Conservation (phyloP, 2,797 vertebrate species). For the Halcyon smyrnensis region DNA sequence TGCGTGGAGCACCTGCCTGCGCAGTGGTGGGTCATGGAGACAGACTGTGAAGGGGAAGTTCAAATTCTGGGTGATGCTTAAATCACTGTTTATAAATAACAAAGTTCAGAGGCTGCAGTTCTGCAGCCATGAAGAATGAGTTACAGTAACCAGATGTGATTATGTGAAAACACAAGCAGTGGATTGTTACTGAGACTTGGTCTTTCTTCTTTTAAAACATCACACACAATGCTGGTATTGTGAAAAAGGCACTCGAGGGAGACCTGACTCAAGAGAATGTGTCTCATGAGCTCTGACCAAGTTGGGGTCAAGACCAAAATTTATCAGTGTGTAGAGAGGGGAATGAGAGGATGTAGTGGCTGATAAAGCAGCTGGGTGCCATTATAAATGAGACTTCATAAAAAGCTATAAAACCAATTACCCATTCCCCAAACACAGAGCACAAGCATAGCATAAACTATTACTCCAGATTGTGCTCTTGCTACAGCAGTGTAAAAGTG, state of each 20-base stretch:
- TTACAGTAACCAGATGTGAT: not conserved
- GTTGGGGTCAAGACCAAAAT: not conserved
- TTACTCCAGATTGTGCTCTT: not conserved
- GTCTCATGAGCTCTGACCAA: not conserved
- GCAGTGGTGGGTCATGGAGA: not conserved
- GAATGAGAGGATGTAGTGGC: not conserved
- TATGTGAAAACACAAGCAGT: not conserved
- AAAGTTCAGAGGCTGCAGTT: not conserved
- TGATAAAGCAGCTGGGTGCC: not conserved
- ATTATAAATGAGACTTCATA: not conserved
- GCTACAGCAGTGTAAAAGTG: not conserved
- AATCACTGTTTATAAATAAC: not conserved
- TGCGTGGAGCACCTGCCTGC: not conserved
- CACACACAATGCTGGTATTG: not conserved
- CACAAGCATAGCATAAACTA: not conserved
- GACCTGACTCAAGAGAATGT: not conserved
- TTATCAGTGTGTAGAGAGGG: not conserved
- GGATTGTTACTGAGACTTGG: not conserved
- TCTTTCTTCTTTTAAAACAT: not conserved
- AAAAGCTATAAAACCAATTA: conserved; percentile 7
- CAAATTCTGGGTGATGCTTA: not conserved
- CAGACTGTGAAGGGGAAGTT: not conserved
- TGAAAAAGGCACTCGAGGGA: not conserved
- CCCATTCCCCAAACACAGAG: not conserved
- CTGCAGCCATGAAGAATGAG: not conserved